phyloP scores from a whole-genome alignment of 2,888 invertebrate genomes.

The Acholoe squamosa region DNA sequence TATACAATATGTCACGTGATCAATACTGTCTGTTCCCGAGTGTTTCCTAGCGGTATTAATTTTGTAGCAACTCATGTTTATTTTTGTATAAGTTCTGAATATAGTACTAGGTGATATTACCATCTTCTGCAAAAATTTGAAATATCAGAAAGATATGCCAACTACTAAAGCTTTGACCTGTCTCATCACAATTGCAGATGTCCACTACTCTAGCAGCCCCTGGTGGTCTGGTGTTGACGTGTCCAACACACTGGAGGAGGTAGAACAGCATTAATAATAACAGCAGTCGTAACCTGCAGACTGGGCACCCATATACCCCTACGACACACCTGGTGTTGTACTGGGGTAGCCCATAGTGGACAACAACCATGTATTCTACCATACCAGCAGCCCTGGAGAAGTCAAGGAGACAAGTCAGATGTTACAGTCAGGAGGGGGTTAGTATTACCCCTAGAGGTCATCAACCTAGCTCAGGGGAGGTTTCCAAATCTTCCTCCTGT shows the following conservation, averaged over 20 bases:
- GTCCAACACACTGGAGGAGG: too few relatives aligned
- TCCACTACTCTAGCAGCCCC: neutral
- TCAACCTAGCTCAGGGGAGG: neutral
- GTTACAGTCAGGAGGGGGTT: neutral
- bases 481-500: neutral
- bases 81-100: too few relatives aligned
- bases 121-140: too few relatives aligned
- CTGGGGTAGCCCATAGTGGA: neutral
- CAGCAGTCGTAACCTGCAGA: neutral
- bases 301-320: neutral
- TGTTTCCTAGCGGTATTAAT: too few relatives aligned
- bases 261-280: too few relatives aligned
- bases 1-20: too few relatives aligned
- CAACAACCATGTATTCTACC: neutral
- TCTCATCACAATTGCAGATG: constrained; percentile 6
- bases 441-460: neutral
- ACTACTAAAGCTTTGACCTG: neutral
- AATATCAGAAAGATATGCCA: too few relatives aligned
- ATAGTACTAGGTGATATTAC: too few relatives aligned
- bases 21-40: too few relatives aligned
- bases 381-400: neutral
- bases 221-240: too few relatives aligned
- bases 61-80: too few relatives aligned
- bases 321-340: neutral
- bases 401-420: neutral